phyloP scores from a whole-genome alignment of 2,113 vertebrate species.

The Rhineura floridana region DNA sequence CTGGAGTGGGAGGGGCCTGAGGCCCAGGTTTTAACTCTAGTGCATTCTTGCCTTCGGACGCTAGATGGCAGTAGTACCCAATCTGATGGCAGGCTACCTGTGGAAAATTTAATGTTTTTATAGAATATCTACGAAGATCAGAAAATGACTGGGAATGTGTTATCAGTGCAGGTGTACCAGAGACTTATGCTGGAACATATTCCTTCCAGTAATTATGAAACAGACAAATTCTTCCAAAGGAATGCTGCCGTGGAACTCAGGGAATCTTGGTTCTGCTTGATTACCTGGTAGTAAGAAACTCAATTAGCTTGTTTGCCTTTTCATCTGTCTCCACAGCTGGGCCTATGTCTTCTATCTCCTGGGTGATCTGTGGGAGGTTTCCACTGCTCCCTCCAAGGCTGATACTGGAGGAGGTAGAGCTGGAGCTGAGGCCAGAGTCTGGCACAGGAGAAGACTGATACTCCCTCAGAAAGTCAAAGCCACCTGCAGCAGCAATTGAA shows the following conservation, averaged over 20 bases:
- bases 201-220: slow-evolving; percentile 19
- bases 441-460: slow-evolving; percentile 91
- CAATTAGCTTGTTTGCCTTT: slow-evolving; percentile 96
- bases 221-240: slow-evolving; percentile 19
- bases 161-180: neutral
- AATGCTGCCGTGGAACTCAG: neutral
- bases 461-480: slow-evolving; percentile 94
- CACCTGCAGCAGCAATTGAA: slow-evolving; percentile 78
- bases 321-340: slow-evolving; percentile 84
- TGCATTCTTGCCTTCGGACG: too few relatives aligned
- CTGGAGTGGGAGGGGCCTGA: too few relatives aligned
- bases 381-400: slow-evolving; percentile 95
- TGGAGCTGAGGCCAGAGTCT: slow-evolving; percentile 94
- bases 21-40: too few relatives aligned
- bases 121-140: neutral
- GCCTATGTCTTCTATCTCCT: slow-evolving; percentile 91
- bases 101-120: slow-evolving; percentile 17
- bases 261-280: neutral
- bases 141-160: slow-evolving; percentile 26
- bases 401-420: slow-evolving; percentile 95
- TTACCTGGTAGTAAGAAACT: slow-evolving; percentile 98
- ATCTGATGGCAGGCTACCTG: too few relatives aligned
- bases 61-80: too few relatives aligned
- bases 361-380: slow-evolving; percentile 91
- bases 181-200: slow-evolving; percentile 14